Evolutionary conservation across 2,888 invertebrate genomes (phyloP), one percentile per base, ranked within the genome.

Genomic region (Acanthacorydalis orientalis): DNA sequence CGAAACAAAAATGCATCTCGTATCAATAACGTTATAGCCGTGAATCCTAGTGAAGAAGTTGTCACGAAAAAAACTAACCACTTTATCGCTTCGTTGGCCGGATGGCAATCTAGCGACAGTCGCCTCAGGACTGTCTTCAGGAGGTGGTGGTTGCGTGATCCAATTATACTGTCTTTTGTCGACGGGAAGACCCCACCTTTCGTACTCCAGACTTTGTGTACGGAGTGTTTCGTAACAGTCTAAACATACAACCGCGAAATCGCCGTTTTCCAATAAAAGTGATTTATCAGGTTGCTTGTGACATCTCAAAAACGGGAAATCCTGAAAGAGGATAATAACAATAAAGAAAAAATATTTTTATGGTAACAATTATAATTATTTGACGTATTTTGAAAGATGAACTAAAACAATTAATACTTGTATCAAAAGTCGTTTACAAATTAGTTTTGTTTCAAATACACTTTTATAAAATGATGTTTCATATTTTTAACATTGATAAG

Each of bases 121-220:
- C 53, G 82, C 85, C 64, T 87, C 88, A 2, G 87, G 86, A 62
- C 84, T 83, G 67, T 88, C 87, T 68, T 90, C 89, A 1, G 90
- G 90, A 49, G 91, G 90, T 52, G 90, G 90, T 49, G 90, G 89
- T 64, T 90, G 86, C 57, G 88, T 84, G 61, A 90, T 84, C 90
- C 91, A 91, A 72, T 90, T 91, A 69, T 91, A 91, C 65, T 88
- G 88, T 55, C 91, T 73, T 70, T 89, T 88, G 57, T 90, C 89
- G 44, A 88, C 75, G 8, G 91, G 91, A 57, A 91, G 76, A 54
- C 90, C 90, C 75, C 89, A 87, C 57, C 88, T 73, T 69, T 85
- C 86, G 69, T 89, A 89, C 67, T 90, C 89, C 51, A 83, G 77
- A 61, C 88, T 87, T 67, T 91, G 91, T 59, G 87, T 87, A 71